These are phyloP conservation scores for Etheostoma perlongum DNA, from an alignment of 2,797 vertebrate genomes.

Conservation along the genomic window DNA sequence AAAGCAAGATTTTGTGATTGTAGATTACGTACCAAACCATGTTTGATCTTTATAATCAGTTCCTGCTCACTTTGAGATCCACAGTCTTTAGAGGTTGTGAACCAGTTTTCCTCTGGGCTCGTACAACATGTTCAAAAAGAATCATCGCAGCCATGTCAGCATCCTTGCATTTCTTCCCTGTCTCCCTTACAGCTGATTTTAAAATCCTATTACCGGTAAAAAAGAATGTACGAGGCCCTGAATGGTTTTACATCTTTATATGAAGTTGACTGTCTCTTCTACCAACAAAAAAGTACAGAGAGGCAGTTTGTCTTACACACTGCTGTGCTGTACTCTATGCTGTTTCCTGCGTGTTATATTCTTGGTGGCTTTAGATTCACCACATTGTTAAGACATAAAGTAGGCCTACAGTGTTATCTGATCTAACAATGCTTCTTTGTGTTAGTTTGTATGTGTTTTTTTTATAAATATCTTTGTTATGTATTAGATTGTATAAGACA, in stretches of 20 bases:
- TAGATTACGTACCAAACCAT: constrained; percentile 8
- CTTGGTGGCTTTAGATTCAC: not conserved
- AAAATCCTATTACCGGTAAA: constrained; percentile 2
- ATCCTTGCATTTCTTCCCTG: not conserved
- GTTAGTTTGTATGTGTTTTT: not conserved
- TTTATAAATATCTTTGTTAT: not conserved
- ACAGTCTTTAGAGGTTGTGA: constrained; percentile 16
- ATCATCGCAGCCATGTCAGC: constrained; percentile 7
- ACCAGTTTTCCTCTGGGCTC: not conserved
- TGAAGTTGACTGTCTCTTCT: not conserved
- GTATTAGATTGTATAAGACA: not conserved
- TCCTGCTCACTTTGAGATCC: constrained; percentile 12
- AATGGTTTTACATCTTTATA: not conserved
- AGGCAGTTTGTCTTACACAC: not conserved
- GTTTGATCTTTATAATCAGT: constrained; percentile 25
- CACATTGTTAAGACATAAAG: not conserved
- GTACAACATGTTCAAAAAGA: constrained; percentile 6
- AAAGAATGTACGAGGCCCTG: not conserved
- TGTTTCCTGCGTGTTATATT: not conserved
- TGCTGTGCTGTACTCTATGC: not conserved
- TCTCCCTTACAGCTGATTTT: constrained; percentile 1
- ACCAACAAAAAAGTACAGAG: not conserved
- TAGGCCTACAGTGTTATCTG: not conserved
- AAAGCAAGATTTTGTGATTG: not conserved
- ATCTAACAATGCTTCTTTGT: not conserved